phyloP scores from a whole-genome alignment of 2,113 vertebrate genomes.

The Smithornis capensis region DNA sequence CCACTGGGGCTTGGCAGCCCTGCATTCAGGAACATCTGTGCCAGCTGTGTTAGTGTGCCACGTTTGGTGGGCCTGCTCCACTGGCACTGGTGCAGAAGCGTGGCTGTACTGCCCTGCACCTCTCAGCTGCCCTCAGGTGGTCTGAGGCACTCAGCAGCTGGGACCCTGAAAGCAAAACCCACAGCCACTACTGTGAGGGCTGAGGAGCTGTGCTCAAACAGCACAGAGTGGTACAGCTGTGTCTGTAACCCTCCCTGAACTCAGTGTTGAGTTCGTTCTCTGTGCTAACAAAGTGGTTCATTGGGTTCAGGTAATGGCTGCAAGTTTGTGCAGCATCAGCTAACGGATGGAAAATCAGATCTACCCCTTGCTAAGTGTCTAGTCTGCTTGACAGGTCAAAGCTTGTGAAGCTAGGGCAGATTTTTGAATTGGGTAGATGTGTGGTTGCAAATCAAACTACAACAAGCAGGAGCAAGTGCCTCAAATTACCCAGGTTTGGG shows the following conservation, averaged over 20 bases:
- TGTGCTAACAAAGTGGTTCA: background rate
- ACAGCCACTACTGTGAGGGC: background rate
- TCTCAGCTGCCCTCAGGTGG: background rate
- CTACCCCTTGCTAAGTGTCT: background rate
- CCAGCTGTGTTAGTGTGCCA: background rate
- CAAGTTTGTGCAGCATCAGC: background rate
- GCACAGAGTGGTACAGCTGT: background rate
- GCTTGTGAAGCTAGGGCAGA: background rate
- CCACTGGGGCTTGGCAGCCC: background rate
- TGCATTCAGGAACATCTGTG: accelerated
- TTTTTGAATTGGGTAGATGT: background rate
- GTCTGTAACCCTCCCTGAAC: background rate
- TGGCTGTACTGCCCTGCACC: background rate
- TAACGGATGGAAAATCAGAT: background rate
- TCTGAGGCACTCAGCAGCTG: background rate
- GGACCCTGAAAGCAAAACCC: background rate
- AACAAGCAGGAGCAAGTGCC: background rate
- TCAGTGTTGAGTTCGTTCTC: background rate
- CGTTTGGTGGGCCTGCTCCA: background rate
- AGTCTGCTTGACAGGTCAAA: background rate
- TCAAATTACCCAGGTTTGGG: background rate
- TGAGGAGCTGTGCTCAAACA: background rate
- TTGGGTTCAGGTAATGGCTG: background rate
- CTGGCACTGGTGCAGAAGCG: background rate
- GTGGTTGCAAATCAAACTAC: background rate